phyloP scores from a whole-genome alignment of 1,140 invertebrate species.

The Oedothorax gibbosus region DNA sequence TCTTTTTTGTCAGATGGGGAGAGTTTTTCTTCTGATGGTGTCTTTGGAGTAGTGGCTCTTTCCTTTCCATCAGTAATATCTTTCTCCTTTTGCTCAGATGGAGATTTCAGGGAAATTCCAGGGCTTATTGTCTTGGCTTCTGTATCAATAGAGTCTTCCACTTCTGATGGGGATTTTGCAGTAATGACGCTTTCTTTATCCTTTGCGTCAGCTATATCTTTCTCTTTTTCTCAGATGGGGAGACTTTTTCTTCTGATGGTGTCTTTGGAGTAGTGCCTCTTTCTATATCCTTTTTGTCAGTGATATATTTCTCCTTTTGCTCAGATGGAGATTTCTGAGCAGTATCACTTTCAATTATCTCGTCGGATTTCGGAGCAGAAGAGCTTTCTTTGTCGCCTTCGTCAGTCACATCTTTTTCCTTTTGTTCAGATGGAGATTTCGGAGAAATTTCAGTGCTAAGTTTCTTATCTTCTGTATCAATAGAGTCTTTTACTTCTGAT shows the following conservation, averaged over 20 bases:
- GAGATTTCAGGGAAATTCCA: conserved; percentile 54
- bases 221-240: neutral
- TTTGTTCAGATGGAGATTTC: neutral
- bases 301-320: neutral
- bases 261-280: neutral
- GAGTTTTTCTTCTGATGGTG: conserved; percentile 71
- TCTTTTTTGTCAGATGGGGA: neutral
- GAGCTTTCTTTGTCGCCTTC: neutral
- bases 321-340: conserved; percentile 63
- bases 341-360: conserved; percentile 2
- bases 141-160: neutral
- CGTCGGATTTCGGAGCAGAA: neutral
- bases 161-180: neutral
- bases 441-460: neutral
- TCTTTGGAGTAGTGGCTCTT: too few relatives aligned
- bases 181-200: neutral
- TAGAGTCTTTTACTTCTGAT: too few relatives aligned
- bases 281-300: neutral
- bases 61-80: too few relatives aligned
- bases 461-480: too few relatives aligned
- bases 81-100: too few relatives aligned
- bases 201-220: neutral
- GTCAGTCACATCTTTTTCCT: neutral
- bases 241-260: neutral
- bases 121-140: neutral